Percentiles rank a stretch among this genome's conserved stretches.
phyloP scores from a whole-genome alignment of 2,113 vertebrate genomes.

The Mirza zaza region DNA sequence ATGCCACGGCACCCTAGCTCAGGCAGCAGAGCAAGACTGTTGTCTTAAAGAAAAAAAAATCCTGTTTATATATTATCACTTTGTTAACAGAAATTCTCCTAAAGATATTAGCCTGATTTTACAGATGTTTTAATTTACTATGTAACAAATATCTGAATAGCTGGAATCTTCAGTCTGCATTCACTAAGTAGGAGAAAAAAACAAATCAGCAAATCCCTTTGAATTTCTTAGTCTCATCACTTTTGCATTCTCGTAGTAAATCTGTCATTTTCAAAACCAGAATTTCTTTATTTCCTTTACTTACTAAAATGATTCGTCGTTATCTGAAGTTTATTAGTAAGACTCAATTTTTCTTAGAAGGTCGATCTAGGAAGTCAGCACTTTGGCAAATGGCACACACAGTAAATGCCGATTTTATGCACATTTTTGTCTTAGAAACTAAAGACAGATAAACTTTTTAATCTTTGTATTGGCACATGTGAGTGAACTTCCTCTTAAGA shows the following conservation, averaged over 20 bases:
- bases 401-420: slow-evolving; percentile 67
- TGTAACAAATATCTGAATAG: background rate
- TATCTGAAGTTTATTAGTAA: slow-evolving; percentile 55
- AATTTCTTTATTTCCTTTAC: background rate
- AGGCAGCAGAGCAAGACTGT: too few relatives aligned
- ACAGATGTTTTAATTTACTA: background rate
- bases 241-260: background rate
- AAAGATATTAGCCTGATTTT: background rate
- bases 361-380: slow-evolving; percentile 64
- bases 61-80: background rate
- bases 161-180: background rate
- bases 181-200: background rate
- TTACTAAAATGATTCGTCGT: slow-evolving; percentile 69
- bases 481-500: slow-evolving; percentile 75
- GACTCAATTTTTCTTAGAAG: background rate
- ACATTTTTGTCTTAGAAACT: slow-evolving; percentile 70
- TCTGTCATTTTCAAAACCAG: background rate
- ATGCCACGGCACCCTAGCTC: too few relatives aligned
- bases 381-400: slow-evolving; percentile 71
- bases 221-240: background rate
- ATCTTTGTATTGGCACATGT: slow-evolving; percentile 72
- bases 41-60: too few relatives aligned
- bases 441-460: slow-evolving; percentile 76
- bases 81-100: background rate
- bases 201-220: background rate